Conservation (phyloP, 2,797 vertebrate species). For the Psittacula derbiana region DNA sequence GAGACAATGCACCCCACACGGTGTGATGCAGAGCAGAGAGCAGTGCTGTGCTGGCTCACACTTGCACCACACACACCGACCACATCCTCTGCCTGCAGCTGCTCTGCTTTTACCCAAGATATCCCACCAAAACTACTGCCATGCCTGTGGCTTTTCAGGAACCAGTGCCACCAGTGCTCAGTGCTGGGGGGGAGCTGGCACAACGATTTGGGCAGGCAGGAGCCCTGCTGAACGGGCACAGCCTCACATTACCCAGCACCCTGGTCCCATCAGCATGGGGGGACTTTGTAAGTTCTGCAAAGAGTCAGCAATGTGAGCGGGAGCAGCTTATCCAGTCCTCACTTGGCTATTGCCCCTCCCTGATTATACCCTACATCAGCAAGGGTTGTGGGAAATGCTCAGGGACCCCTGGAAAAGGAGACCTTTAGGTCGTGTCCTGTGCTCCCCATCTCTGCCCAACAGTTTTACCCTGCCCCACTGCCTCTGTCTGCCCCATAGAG, state of each 20-base stretch:
- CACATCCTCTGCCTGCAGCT: conserved; percentile 33
- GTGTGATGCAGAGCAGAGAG: not conserved
- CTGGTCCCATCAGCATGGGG: accelerated
- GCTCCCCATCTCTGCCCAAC: not conserved
- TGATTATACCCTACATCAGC: not conserved
- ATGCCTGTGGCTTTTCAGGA: not conserved
- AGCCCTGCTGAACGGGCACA: not conserved
- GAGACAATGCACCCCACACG: not conserved
- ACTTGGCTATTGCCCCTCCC: not conserved
- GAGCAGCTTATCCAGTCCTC: not conserved
- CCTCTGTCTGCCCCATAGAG: not conserved
- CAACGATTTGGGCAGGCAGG: accelerated
- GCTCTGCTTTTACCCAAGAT: not conserved
- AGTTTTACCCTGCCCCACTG: not conserved
- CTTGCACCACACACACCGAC: accelerated
- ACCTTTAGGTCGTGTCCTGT: accelerated
- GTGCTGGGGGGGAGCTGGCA: not conserved
- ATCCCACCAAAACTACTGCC: not conserved
- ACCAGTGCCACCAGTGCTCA: accelerated
- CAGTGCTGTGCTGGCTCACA: not conserved
- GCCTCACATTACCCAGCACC: accelerated
- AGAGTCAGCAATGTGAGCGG: not conserved
- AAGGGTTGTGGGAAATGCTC: not conserved
- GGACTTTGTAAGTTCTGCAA: not conserved
- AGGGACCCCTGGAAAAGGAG: not conserved